phyloP scores from a whole-genome alignment of 2,888 invertebrate genomes.

The Lasioglossum villosulum region DNA sequence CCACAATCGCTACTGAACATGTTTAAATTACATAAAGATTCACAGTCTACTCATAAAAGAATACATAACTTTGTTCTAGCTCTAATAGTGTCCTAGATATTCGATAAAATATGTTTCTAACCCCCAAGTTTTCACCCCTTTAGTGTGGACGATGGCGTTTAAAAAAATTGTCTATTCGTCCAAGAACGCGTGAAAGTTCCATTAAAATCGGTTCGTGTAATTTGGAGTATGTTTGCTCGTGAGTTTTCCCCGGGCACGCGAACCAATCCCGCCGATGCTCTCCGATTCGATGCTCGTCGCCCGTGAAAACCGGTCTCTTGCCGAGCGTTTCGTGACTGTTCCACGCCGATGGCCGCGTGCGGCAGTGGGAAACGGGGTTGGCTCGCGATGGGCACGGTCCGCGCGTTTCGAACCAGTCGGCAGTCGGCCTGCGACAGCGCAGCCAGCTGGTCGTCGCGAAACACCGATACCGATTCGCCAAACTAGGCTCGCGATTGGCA shows the following conservation, averaged over 20 bases:
- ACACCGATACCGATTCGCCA: neutral
- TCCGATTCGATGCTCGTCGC: neutral
- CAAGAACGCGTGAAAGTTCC: too few relatives aligned
- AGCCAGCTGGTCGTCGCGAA: conserved; percentile 23
- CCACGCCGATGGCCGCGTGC: neutral
- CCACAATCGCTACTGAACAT: too few relatives aligned
- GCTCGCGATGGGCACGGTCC: conserved; percentile 8
- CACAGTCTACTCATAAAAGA: too few relatives aligned
- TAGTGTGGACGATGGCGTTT: too few relatives aligned
- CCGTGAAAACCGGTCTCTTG: conserved; percentile 3
- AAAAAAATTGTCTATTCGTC: too few relatives aligned
- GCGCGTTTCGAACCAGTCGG: conserved; percentile 45
- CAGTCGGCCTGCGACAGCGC: conserved; percentile 47
- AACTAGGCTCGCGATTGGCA: too few relatives aligned
- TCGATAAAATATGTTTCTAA: too few relatives aligned
- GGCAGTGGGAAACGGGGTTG: neutral
- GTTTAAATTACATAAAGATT: too few relatives aligned
- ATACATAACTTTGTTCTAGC: too few relatives aligned
- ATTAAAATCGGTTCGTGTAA: neutral
- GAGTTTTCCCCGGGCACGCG: neutral
- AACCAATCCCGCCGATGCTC: neutral
- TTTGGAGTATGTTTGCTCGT: neutral
- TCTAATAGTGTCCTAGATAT: too few relatives aligned
- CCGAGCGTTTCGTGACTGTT: neutral
- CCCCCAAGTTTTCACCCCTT: too few relatives aligned